A percentile compares a stretch with the other conserved stretches of the same genome.
phyloP scores from a whole-genome alignment of 2,888 invertebrate genomes.

The Ferrisia virgata region DNA sequence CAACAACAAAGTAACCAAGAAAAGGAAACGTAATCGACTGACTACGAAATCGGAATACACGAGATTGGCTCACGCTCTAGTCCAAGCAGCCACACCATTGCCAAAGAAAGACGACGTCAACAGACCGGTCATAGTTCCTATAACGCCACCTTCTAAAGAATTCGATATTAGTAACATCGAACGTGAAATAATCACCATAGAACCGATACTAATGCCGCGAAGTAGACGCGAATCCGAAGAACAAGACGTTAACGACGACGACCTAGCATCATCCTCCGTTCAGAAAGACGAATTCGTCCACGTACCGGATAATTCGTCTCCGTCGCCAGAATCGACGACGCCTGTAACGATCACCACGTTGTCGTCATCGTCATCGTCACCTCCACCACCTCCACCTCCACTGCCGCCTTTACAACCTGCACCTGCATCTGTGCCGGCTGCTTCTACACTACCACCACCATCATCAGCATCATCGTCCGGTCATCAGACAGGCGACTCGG shows the following conservation, averaged over 20 bases:
- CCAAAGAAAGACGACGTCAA: not conserved
- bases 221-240: not conserved
- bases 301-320: not conserved
- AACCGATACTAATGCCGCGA: not conserved
- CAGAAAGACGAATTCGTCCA: not conserved
- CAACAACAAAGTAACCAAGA: not conserved
- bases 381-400: not conserved
- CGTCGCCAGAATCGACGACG: not conserved
- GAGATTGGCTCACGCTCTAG: conserved; percentile 5
- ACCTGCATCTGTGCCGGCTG: not conserved
- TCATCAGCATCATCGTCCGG: not conserved
- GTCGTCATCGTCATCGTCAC: not conserved
- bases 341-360: too few relatives aligned
- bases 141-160: not conserved
- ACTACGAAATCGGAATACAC: conserved; percentile 2
- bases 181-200: not conserved
- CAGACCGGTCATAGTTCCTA: conserved; percentile 7
- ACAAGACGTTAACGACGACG: not conserved
- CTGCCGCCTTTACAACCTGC: not conserved
- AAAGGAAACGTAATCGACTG: not conserved
- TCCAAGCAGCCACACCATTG: conserved; percentile 3
- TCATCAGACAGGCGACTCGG: not conserved
- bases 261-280: not conserved
- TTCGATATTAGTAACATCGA: not conserved
- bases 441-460: not conserved